phyloP scores from a whole-genome alignment of 2,888 invertebrate genomes.

The Cryptocephalus primarius region DNA sequence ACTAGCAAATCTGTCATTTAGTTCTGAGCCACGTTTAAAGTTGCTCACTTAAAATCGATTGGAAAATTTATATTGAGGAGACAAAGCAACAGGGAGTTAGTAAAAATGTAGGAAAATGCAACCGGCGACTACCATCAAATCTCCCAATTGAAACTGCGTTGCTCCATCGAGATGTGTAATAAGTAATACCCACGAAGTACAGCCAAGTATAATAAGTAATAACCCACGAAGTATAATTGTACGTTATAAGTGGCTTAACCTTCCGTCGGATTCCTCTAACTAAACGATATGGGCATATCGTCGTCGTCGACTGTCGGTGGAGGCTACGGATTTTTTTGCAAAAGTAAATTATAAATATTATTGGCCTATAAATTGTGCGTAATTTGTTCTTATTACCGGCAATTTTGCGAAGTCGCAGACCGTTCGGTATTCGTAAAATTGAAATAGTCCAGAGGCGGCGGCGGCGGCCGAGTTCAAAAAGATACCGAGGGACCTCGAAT shows the following conservation, averaged over 20 bases:
- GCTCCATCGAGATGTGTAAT: too few species aligned
- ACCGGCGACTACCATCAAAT: too few species aligned
- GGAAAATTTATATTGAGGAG: too few species aligned
- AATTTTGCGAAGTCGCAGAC: conserved; percentile 27
- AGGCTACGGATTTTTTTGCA: conserved; percentile 9
- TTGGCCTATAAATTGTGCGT: conserved; percentile 32
- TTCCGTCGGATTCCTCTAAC: conserved; percentile 11
- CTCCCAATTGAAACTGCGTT: too few species aligned
- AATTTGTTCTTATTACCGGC: conserved; percentile 33
- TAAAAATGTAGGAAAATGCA: too few species aligned
- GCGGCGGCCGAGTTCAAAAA: conserved; percentile 2
- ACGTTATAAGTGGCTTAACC: conserved; percentile 14
- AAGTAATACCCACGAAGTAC: too few species aligned
- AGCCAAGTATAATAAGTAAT: too few species aligned
- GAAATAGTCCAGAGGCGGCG: conserved; percentile 32
- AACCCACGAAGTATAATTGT: conserved; percentile 13
- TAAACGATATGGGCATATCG: conserved; percentile 8
- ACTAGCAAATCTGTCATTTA: too few species aligned
- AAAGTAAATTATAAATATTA: conserved; percentile 31
- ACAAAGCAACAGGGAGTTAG: too few species aligned
- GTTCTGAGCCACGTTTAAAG: too few species aligned
- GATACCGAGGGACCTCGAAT: conserved; percentile 1
- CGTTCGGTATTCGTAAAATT: conserved; percentile 32
- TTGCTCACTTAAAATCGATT: too few species aligned
- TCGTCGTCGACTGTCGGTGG: not conserved